A percentile compares a stretch with the other conserved stretches of the same genome.
phyloP scores from a whole-genome alignment of 2,797 vertebrate genomes.

The Scleropages formosus region DNA sequence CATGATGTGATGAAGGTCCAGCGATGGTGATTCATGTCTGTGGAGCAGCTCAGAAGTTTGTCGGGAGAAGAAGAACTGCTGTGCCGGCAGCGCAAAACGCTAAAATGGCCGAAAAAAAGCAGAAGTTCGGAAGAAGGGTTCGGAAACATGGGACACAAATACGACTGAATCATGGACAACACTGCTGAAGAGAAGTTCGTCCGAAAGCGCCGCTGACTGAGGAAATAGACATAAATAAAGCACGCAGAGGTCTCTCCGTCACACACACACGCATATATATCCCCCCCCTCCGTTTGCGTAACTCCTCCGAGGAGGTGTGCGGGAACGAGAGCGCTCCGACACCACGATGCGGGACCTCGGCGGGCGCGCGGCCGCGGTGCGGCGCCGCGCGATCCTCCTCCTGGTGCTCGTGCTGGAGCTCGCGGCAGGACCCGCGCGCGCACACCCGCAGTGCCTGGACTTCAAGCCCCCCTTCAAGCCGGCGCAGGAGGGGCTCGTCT shows the following conservation, averaged over 20 bases:
- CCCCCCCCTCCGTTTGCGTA: not conserved
- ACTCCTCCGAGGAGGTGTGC: not conserved
- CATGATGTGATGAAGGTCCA: slow-evolving; percentile 1
- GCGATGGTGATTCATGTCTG: slow-evolving; percentile 27
- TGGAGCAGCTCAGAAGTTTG: slow-evolving; percentile 23
- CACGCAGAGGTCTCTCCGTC: slow-evolving; percentile 58
- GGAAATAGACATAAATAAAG: slow-evolving; percentile 39
- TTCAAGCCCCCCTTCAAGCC: slow-evolving; percentile 91
- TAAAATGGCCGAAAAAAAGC: slow-evolving; percentile 27
- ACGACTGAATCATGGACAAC: not conserved
- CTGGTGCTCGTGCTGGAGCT: slow-evolving; percentile 40
- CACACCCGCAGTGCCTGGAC: slow-evolving; percentile 91
- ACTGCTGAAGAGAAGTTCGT: slow-evolving; percentile 4
- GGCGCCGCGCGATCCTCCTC: slow-evolving; percentile 26
- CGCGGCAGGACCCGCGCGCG: slow-evolving; percentile 49
- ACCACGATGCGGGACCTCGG: slow-evolving; percentile 49
- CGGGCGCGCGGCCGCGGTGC: not conserved
- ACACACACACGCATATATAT: not conserved
- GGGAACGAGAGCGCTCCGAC: slow-evolving; percentile 17
- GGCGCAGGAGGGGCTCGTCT: slow-evolving; percentile 67
- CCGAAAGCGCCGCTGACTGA: slow-evolving; percentile 26
- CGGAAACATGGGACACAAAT: slow-evolving; percentile 19
- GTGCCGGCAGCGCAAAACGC: slow-evolving; percentile 17
- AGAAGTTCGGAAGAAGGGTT: slow-evolving; percentile 30
- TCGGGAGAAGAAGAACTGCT: not conserved